Evolutionary conservation across 2,113 vertebrate genomes (phyloP).

Genomic region (Mystacornis crossleyi): DNA sequence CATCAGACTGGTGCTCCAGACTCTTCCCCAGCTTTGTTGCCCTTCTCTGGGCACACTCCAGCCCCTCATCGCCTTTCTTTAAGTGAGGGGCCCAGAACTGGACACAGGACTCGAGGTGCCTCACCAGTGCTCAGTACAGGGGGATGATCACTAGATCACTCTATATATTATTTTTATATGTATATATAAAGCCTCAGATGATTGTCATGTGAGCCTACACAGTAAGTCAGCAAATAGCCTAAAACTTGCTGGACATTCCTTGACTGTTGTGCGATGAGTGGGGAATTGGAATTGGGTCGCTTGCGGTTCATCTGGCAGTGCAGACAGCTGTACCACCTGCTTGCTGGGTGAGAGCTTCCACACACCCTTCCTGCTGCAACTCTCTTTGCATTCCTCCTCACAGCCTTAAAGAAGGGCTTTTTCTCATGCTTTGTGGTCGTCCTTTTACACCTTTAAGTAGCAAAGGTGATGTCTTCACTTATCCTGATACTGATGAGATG

Average conservation of each 20-base stretch:
- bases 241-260: not conserved
- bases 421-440: not conserved
- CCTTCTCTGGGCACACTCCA: not conserved
- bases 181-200: not conserved
- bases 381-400: not conserved
- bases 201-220: not conserved
- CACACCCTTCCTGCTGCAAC: not conserved
- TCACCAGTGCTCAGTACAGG: not conserved
- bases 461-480: not conserved
- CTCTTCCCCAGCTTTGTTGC: not conserved
- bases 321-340: not conserved
- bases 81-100: not conserved
- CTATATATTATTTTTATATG: no score
- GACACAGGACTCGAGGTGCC: fast-evolving
- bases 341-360: not conserved
- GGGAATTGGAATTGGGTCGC: not conserved
- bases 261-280: not conserved
- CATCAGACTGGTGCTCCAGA: not conserved
- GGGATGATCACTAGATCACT: not conserved
- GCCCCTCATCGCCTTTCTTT: not conserved
- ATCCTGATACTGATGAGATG: not conserved
- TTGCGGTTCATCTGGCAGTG: not conserved
- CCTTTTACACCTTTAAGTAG: not conserved
- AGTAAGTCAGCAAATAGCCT: not conserved
- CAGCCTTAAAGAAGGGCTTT: not conserved